Evolutionary conservation across 2,797 vertebrate genomes (phyloP), one percentile per base, ranked within the genome.

Genomic region (Pampus argenteus): DNA sequence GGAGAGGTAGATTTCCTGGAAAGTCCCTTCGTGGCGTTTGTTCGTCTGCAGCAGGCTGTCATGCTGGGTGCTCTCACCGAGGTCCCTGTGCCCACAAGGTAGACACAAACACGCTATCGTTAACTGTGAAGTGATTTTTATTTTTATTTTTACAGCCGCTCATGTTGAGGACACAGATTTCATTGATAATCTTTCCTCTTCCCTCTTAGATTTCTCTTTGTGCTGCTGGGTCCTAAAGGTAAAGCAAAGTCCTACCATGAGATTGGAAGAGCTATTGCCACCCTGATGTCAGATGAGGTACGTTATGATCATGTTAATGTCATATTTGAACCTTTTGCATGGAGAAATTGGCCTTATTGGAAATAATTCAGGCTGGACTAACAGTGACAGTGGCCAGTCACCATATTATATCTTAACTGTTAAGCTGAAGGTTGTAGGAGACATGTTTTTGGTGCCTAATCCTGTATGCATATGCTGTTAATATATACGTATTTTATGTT

Each of bases 271-370:
- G 95, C 98, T 85, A 99, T 99, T 0, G 98, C 97, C 73, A 99
- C 98, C 0, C 92, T 99, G 89, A 99, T 99, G 98, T 99, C 98
- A 0, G 98, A 99, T 38, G 98, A 99, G 97, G 98, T 98, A 88
- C 23, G 91, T 57, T 3, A 14, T 7, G 20, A 14, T 6, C 6
- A 2, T 55, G 5, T 10, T 9, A 42, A 9, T 20, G 10, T 34
- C 0, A 11, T 17, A 17, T 51, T 44, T 58, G 29, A 3, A 4
- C 20, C 2, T 6, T 49, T 29, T 34, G 22, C 9, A n/a, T n/a
- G n/a, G 2, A 20, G 25, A 29, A 13, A 50, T 28, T 49, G 0
- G 10, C 23, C 18, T 66, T 18, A 22, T n/a, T n/a, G n/a, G n/a
- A n/a, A n/a, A n/a, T n/a, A n/a, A n/a, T n/a, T n/a, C n/a, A n/a